Percentiles rank a stretch among this genome's conserved stretches.
Conservation (phyloP, 2,113 vertebrate species). For the Danio rerio region DNA sequence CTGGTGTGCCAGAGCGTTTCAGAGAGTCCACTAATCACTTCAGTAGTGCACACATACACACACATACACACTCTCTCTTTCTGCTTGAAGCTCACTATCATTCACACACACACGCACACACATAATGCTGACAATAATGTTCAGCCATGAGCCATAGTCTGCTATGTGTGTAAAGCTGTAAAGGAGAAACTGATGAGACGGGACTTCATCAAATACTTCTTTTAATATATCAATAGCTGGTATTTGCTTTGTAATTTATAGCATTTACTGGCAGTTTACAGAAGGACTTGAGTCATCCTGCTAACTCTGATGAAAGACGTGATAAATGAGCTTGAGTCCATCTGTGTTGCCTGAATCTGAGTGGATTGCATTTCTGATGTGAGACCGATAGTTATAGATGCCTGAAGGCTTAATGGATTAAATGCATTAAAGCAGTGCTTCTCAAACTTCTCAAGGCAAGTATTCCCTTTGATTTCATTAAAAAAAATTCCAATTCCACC, state of each 20-base stretch:
- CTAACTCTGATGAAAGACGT: neutral
- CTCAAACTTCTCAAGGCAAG: conserved; percentile 3
- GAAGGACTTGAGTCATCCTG: conserved; percentile 4
- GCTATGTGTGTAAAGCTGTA: neutral
- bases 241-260: neutral
- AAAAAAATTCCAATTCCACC: neutral
- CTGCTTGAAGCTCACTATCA: neutral
- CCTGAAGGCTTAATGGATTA: neutral
- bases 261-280: neutral
- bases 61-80: neutral
- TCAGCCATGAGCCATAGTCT: neutral
- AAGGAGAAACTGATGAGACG: neutral
- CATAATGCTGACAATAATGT: neutral
- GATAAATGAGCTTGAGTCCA: neutral
- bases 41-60: too few species aligned
- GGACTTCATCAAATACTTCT: neutral
- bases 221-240: conserved; percentile 9
- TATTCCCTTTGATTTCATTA: neutral
- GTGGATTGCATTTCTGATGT: neutral
- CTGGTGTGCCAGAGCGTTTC: neutral
- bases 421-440: conserved; percentile 9
- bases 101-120: conserved; percentile 33
- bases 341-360: conserved; percentile 10
- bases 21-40: conserved; percentile 44
- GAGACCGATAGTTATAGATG: neutral